Base-by-base conservation (phyloP, 1,140 invertebrate species). In the Pseudoatta argentina region DNA sequence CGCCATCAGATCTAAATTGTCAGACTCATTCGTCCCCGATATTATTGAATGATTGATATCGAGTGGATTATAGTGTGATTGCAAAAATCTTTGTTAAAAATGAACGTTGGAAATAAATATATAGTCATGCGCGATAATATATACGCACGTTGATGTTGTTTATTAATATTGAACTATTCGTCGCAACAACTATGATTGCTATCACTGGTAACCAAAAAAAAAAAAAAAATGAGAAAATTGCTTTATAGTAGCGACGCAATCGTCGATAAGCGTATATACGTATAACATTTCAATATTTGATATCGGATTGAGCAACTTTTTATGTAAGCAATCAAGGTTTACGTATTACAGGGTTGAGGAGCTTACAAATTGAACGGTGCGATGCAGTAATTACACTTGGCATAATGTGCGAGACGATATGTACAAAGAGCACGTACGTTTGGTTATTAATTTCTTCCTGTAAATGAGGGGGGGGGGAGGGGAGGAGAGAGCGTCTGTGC, bases 1-100 rank as follows among this genome's bases (percentile, higher is more conserved):
- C 79, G 69, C 14, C 69, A 83, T 83, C 34, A 5, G 55, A 51
- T 75, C 55, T 61, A 83, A 83, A 83, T 83, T 83, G 79, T 83
- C 79, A 59, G 66, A 27, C 67, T 73, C 67, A 27, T 73, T 73
- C 67, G 44, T 10, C 8, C 16, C 18, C 24, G 39, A 79, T 66
- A 67, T 51, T 59, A 21, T 75, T 61, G 69, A 30, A 8, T 83
- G 67, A 75, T 83, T 61, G 79, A 83, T 82, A 59, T 82, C 69
- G 55, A 82, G 67, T 82, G 69, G 67, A 73, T 61, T 82, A 73
- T 39, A 30, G 12, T 10, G 12, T 1, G 27, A 61, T 73, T n/a
- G 79, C 21, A 44, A 59, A 48, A 59, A 61, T 21, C 24, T 72
- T 59, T 55, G 30, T 67, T 30, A 79, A 66, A 81, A 69, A 39